Percentiles rank a stretch among this genome's conserved stretches.
These are phyloP conservation scores for Glyptemys insculpta DNA, from an alignment of 2,797 vertebrate species.

Conservation along the genomic window DNA sequence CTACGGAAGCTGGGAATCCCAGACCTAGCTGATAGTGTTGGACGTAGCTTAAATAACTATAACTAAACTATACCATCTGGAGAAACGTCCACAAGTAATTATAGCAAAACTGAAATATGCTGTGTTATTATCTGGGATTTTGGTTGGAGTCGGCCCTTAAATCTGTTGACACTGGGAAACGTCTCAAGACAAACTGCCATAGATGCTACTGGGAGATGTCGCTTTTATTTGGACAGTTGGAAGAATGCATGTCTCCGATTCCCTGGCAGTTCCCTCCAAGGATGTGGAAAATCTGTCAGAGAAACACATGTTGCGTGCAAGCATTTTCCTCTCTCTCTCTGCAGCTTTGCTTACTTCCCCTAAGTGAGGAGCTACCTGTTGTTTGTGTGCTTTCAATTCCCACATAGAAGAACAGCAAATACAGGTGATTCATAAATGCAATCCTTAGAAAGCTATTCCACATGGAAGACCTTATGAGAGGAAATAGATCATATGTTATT, in stretches of 20 bases:
- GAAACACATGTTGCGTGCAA: conserved; percentile 4
- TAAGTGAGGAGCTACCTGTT: conserved; percentile 6
- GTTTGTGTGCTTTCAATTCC: conserved; percentile 35
- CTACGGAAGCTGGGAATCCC: background rate
- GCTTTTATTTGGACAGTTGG: background rate
- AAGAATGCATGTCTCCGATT: conserved; percentile 12
- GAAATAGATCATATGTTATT: conserved; percentile 48
- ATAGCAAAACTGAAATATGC: background rate
- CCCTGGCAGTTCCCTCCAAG: conserved; percentile 16
- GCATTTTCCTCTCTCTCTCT: conserved; percentile 30
- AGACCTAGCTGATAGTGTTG: background rate
- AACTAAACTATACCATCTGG: background rate
- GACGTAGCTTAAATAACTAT: background rate
- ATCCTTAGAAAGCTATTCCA: conserved; percentile 31
- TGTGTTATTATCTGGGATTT: background rate
- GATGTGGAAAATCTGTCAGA: conserved; percentile 8
- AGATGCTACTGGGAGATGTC: background rate
- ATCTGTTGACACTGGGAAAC: background rate
- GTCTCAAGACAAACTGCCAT: background rate
- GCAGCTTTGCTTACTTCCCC: conserved; percentile 27
- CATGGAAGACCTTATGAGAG: conserved; percentile 36
- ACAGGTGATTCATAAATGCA: conserved; percentile 59
- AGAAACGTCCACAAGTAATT: background rate
- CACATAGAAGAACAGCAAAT: conserved; percentile 42
- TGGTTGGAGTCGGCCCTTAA: conserved; percentile 11